phyloP scores from a whole-genome alignment of 2,888 invertebrate genomes.

The Theretra japonica region DNA sequence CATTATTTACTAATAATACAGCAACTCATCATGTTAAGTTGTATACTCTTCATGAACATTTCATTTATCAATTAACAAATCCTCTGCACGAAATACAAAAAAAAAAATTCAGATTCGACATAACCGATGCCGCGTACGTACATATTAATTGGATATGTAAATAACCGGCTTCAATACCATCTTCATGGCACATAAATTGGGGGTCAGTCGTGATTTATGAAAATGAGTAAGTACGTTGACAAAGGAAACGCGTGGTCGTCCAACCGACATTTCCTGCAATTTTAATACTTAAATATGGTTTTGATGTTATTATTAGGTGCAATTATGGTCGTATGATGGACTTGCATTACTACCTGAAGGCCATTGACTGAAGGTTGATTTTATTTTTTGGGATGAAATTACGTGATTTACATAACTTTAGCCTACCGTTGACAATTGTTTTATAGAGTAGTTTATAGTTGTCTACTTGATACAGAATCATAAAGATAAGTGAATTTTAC shows the following conservation, averaged over 20 bases:
- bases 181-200: background rate
- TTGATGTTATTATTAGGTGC: slow-evolving; percentile 18
- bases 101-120: background rate
- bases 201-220: slow-evolving; percentile 16
- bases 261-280: slow-evolving; percentile 27
- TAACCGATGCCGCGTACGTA: background rate
- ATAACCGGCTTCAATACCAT: background rate
- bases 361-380: background rate
- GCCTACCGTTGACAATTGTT: no score
- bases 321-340: slow-evolving; percentile 21
- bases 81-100: no score
- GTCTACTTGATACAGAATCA: background rate
- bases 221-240: slow-evolving; percentile 21
- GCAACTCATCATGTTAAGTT: no score
- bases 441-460: background rate
- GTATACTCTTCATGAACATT: no score
- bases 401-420: background rate
- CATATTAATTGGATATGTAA: background rate
- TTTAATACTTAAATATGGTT: slow-evolving; percentile 23
- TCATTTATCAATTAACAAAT: no score
- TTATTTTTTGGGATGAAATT: background rate
- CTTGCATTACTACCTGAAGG: background rate
- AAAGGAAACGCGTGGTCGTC: slow-evolving; percentile 21
- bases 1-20: no score
- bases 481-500: background rate